These are phyloP conservation scores for Pyrocephalus nanus DNA, from an alignment of 2,797 vertebrate species.

Conservation along the genomic window DNA sequence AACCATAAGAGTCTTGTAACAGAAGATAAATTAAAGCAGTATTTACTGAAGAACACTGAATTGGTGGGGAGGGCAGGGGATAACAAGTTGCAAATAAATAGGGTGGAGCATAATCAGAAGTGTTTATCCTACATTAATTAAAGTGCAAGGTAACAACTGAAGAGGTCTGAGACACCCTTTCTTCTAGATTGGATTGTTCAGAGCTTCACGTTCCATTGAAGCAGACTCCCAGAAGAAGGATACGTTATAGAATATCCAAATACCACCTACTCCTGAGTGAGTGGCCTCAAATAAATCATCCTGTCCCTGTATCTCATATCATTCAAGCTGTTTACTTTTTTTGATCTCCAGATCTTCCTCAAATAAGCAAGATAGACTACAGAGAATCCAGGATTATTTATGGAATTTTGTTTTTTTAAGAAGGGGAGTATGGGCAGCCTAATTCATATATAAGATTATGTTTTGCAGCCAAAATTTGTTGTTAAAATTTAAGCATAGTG, in stretches of 20 bases:
- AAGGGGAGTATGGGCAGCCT: background rate
- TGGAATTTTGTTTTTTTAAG: background rate
- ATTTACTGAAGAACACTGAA: background rate
- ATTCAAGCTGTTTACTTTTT: background rate
- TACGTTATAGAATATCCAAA: background rate
- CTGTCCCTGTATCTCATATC: background rate
- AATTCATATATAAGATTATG: background rate
- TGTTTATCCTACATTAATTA: background rate
- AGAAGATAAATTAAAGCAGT: background rate
- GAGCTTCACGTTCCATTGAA: background rate
- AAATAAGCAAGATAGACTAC: background rate
- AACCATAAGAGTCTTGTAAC: background rate
- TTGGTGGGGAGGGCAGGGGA: background rate
- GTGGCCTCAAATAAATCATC: background rate
- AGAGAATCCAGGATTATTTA: background rate
- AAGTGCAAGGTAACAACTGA: background rate
- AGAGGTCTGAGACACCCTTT: conserved; percentile 1
- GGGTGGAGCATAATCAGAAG: background rate
- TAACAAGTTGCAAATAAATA: background rate
- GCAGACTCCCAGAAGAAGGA: background rate
- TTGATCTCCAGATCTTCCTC: background rate
- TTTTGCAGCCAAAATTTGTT: background rate
- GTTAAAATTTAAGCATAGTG: background rate
- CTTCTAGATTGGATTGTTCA: background rate
- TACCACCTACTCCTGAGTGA: background rate